Evolutionary conservation across 1,140 invertebrate species (phyloP), one percentile per base, ranked within the genome.

Genomic region (Grapholita molesta): DNA sequence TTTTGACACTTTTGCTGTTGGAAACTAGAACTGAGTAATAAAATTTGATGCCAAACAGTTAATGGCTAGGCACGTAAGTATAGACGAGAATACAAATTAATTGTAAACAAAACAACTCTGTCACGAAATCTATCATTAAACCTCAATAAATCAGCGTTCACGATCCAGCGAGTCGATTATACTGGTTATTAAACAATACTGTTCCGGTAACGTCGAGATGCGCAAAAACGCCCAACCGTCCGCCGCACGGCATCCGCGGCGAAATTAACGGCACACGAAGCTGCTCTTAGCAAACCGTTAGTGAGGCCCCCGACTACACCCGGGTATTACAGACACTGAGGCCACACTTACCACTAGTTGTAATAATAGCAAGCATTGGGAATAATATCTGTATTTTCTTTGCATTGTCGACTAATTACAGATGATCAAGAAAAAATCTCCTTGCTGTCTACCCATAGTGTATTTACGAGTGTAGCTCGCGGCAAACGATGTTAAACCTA

Each of bases 111-210:
- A n/a, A n/a, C n/a, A 48, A 48, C 18, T 48, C 42, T 48, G 42
- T 48, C 42, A 48, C 42, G 15, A 48, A 48, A 48, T 48, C 42
- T 48, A 48, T 48, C 42, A 48, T 48, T 48, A 48, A 48, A 48
- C 15, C 18, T 52, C 64, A 73, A 77, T 78, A 73, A 74, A 79
- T 70, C 67, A 66, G 57, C 64, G 67, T 65, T 70, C 68, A 78
- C 72, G 79, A 57, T 70, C 77, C 70, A 76, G 69, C 70, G 77
- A 48, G 72, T 70, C 78, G 73, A 85, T 87, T 85, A 87, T 84
- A 83, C 74, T 73, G 80, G 76, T 83, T 84, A 84, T 87, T 85
- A 83, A 84, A 72, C 76, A 84, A 77, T 75, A 81, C 76, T 80
- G 72, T 71, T 66, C 70, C 78, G 82, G 83, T 84, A 85, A 83